Conservation (phyloP, 2,888 invertebrate genomes). For the Rugalucina vietnamica region DNA sequence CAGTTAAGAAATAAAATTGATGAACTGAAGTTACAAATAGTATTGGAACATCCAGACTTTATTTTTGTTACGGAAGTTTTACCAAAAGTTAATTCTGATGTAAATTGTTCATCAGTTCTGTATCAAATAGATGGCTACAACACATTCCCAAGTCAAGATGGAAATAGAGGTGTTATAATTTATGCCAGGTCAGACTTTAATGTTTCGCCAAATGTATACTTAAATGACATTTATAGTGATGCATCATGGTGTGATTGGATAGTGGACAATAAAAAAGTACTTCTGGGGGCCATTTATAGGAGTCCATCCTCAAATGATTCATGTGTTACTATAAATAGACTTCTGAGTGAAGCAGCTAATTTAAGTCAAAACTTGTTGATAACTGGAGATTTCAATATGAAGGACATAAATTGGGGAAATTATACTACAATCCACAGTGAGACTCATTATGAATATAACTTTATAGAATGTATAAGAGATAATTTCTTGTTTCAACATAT, state of each 20-base stretch:
- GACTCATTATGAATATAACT: slow-evolving; percentile 12
- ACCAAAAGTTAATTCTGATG: slow-evolving; percentile 10
- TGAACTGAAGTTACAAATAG: slow-evolving; percentile 26
- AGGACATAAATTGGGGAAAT: slow-evolving; percentile 22
- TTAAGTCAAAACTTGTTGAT: slow-evolving; percentile 16
- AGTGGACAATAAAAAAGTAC: not conserved
- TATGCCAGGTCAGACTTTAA: slow-evolving; percentile 22
- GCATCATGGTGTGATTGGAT: slow-evolving; percentile 22
- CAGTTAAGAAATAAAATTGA: slow-evolving; percentile 35
- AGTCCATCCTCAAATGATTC: slow-evolving; percentile 11
- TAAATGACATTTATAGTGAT: slow-evolving; percentile 1
- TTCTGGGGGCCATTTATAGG: slow-evolving; percentile 20
- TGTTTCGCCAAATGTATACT: slow-evolving; percentile 17
- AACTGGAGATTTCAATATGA: slow-evolving; percentile 35
- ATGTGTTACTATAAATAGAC: not conserved
- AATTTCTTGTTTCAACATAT: slow-evolving; percentile 30
- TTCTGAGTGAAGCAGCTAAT: slow-evolving; percentile 4
- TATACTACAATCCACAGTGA: slow-evolving; percentile 24
- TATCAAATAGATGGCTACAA: slow-evolving; percentile 31
- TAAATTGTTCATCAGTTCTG: slow-evolving; percentile 21
- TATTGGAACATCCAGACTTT: slow-evolving; percentile 23
- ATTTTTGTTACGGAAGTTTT: slow-evolving; percentile 35
- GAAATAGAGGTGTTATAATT: slow-evolving; percentile 29
- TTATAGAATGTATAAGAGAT: slow-evolving; percentile 26
- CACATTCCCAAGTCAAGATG: slow-evolving; percentile 21